Percentiles rank a stretch among this genome's conserved stretches.
Evolutionary conservation across 2,113 vertebrate genomes (phyloP).

Genomic region (Dicerorhinus sumatrensis): DNA sequence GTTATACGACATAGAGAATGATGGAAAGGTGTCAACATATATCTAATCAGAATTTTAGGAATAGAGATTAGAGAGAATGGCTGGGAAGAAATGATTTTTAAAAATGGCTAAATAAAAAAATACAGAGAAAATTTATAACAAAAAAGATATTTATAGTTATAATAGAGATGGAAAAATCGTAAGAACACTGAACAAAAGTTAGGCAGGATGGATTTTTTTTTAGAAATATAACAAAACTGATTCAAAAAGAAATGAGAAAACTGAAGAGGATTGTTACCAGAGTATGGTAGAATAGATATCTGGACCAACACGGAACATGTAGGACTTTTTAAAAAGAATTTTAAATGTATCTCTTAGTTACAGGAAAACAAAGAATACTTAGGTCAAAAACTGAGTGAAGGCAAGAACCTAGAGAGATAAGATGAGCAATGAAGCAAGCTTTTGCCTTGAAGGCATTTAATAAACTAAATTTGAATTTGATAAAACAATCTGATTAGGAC

Average conservation of each 20-base stretch:
- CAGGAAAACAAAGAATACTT: not conserved
- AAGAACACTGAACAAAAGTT: not conserved
- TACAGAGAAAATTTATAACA: not conserved
- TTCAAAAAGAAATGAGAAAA: not conserved
- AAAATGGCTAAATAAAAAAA: not conserved
- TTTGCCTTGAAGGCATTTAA: constrained; percentile 18
- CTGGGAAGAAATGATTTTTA: not conserved
- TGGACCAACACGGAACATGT: not conserved
- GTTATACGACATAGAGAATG: not conserved
- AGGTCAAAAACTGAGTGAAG: not conserved
- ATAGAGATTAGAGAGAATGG: not conserved
- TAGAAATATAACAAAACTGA: not conserved
- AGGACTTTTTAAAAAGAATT: not conserved
- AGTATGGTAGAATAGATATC: not conserved
- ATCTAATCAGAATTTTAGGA: not conserved
- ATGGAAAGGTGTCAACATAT: not conserved
- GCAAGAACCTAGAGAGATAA: not conserved
- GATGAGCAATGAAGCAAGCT: not conserved
- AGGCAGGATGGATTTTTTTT: not conserved
- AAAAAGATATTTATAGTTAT: not conserved
- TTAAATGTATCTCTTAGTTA: not conserved
- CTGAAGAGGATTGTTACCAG: not conserved
- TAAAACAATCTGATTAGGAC: not conserved
- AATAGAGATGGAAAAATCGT: not conserved
- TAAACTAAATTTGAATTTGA: not conserved